Evolutionary conservation across 2,113 vertebrate species (phyloP), one percentile per base, ranked within the genome.

Genomic region (Symphodus melops): DNA sequence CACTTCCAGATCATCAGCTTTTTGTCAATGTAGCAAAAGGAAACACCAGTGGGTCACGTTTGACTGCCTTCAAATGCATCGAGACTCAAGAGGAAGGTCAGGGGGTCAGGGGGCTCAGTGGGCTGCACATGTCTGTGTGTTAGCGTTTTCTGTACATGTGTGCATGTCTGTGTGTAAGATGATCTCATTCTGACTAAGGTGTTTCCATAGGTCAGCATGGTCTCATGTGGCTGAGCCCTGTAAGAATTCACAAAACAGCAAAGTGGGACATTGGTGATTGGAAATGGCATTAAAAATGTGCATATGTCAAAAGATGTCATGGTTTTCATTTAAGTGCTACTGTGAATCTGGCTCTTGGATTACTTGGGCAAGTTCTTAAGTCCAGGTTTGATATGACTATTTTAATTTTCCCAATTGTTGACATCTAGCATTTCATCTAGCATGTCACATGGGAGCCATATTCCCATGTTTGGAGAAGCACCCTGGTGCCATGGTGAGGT

Each of bases 181-280:
- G 21, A 78, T 78, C 86, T 77, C 25, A 21, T 17, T 76, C 49
- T 73, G 70, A 72, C 72, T 20, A 49, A 75, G 61, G 68, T 70
- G 37, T 79, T 82, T 90, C 79, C 76, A 44, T 37, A 59, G 61
- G 49, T 85, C 88, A 82, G 73, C 28, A 8, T 37, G 16, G 66
- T 83, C 57, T 86, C 77, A 54, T 42, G 81, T 86, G 57, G 17
- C 84, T 48, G 11, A 58, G 65, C 21, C 37, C 13, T 48, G 48
- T n/a, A 73, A 49, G 44, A 21, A 68, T 49, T 52, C 42, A 69
- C 58, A 77, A 70, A 37, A 72, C 21, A 54, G 68, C 21, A 48
- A 36, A n/a, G 8, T 51, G 42, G 42, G 42, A 36, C 12, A 61
- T 65, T 53, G 19, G 33, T 46, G 46, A 70, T 16, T 19, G 3